Evolutionary conservation across 2,888 invertebrate genomes (phyloP).

Genomic region (Scaptomyza polygonia): DNA sequence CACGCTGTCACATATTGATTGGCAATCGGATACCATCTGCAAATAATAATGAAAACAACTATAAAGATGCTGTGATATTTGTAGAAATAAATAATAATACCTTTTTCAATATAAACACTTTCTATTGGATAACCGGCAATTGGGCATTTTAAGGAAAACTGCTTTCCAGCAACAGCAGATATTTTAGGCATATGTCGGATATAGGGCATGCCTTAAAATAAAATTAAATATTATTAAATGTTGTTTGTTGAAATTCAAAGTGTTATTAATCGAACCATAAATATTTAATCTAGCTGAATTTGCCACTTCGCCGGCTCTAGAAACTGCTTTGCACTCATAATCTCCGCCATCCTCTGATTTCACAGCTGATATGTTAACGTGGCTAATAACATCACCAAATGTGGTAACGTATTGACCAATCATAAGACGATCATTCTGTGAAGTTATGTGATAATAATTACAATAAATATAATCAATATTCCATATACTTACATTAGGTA

Average conservation of each 20-base stretch:
- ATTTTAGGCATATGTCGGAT: conserved; percentile 93
- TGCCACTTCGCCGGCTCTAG: conserved; percentile 90
- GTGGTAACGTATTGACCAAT: conserved; percentile 96
- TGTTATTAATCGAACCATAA: conserved; percentile 86
- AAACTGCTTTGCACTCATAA: conserved; percentile 93
- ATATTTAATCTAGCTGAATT: conserved; percentile 95
- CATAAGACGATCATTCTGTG: conserved; percentile 88
- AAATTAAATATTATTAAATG: not conserved
- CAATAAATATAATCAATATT: accelerated
- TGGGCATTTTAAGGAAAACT: conserved; percentile 93
- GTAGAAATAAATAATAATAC: conserved; percentile 84
- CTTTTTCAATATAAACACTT: conserved; percentile 93
- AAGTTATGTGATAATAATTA: not conserved
- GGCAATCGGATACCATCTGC: conserved; percentile 92
- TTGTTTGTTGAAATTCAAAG: not conserved
- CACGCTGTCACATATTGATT: conserved; percentile 93
- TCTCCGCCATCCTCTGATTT: conserved; percentile 95
- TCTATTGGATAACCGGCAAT: conserved; percentile 96
- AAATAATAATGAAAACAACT: not conserved
- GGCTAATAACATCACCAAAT: conserved; percentile 95
- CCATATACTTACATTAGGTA: conserved; percentile 85
- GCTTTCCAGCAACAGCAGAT: conserved; percentile 92
- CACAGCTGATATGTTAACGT: conserved; percentile 94
- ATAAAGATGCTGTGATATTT: not conserved
- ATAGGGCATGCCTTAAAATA: conserved; percentile 89